Base-by-base conservation (phyloP, 2,797 vertebrate species). In the Pseudotriccus pelzelni region DNA sequence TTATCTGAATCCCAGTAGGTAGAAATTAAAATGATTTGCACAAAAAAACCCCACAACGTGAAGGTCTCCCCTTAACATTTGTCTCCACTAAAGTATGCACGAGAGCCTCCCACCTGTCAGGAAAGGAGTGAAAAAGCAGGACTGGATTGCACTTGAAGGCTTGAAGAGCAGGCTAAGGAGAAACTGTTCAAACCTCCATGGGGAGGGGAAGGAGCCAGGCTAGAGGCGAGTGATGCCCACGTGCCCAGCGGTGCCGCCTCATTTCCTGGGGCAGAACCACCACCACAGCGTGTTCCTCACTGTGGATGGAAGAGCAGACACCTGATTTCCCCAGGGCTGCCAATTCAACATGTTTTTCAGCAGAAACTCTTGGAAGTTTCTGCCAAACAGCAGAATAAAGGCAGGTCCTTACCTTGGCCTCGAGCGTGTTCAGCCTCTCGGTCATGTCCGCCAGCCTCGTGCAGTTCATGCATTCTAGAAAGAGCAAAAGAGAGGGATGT, bases 381-480 rank as follows among this genome's bases (percentile, higher is more conserved):
- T 39, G 27, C 15, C 49, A 32, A 74, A 32, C 7, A 49, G 68
- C 37, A 72, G 32, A 14, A 63, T 1, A 63, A 91, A 84, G 67
- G 25, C 28, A 41, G 62, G 37, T 47, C 32, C 97, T 98, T 96
- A 98, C 98, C 98, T 98, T 98, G 83, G 98, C 97, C 96, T 98
- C 98, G 43, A 98, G 98, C 1, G 96, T 97, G 96, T 96, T 98
- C 64, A 98, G 96, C 55, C 98, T 96, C 79, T 98, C 98, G 0
- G 93, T 98, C 97, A 98, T 98, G 12, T 98, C 97, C 0, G 97
- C 97, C 17, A 98, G 96, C 62, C 97, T 97, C 1, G 98, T 98
- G 89, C 98, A 98, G 91, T 98, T 98, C 98, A 98, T 98, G 84
- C 98, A 98, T 96, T 98, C 98, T 98, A 78, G 59, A 97, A 97